These are phyloP conservation scores for Distichodus sexfasciatus DNA, from an alignment of 2,797 vertebrate genomes.

Conservation along the genomic window DNA sequence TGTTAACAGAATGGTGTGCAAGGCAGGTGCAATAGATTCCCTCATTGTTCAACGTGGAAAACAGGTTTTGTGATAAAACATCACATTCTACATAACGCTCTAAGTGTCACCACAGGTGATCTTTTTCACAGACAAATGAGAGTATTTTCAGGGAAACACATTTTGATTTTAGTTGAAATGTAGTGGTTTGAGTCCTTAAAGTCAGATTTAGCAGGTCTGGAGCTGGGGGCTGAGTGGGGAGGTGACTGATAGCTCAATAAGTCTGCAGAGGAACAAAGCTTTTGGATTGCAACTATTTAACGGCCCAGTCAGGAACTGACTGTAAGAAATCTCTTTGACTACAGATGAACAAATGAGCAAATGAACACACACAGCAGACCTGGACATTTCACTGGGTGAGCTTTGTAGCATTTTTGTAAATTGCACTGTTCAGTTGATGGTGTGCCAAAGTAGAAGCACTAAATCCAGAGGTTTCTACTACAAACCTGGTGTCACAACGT, in stretches of 20 bases:
- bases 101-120: constrained; percentile 17
- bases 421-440: background rate
- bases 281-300: constrained; percentile 12
- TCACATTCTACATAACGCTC: constrained; percentile 2
- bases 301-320: constrained; percentile 1
- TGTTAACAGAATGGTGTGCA: background rate
- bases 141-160: background rate
- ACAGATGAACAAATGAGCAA: background rate
- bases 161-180: constrained; percentile 20
- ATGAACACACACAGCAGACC: no score
- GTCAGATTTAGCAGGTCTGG: constrained; percentile 22
- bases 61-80: background rate
- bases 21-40: background rate
- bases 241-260: constrained; percentile 18
- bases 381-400: background rate
- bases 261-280: constrained; percentile 6
- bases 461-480: no score
- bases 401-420: background rate
- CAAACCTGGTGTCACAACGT: no score
- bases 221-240: constrained; percentile 4
- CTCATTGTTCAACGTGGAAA: background rate
- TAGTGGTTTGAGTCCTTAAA: constrained; percentile 19
- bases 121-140: background rate
- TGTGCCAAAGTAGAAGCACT: background rate
- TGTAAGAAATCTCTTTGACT: background rate